Evolutionary conservation across 2,888 invertebrate species (phyloP).

Genomic region (Cantharis rufa): DNA sequence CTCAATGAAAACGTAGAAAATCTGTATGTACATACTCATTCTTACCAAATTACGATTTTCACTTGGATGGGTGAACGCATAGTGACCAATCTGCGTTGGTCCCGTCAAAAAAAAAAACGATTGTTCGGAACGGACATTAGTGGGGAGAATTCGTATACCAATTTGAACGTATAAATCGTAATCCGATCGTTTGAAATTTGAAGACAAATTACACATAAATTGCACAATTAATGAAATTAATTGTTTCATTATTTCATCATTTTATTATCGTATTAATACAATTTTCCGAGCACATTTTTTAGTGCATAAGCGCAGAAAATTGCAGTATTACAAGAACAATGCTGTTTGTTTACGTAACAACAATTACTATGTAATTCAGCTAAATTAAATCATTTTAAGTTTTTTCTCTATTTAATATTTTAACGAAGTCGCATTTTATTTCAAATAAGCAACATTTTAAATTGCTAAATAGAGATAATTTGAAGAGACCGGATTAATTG

Average conservation of each 20-base stretch:
- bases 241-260: background rate
- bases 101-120: too few relatives aligned
- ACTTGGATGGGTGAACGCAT: too few relatives aligned
- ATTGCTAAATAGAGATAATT: background rate
- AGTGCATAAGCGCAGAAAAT: background rate
- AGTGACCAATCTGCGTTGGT: too few relatives aligned
- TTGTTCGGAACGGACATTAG: too few relatives aligned
- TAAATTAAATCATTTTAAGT: background rate
- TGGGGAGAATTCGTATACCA: too few relatives aligned
- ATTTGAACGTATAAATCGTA: too few relatives aligned
- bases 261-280: background rate
- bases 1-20: background rate
- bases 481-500: background rate
- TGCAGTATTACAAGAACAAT: background rate
- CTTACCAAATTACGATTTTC: too few relatives aligned
- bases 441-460: background rate
- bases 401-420: background rate
- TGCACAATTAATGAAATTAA: background rate
- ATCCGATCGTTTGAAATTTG: too few relatives aligned
- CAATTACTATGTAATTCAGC: background rate
- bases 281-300: background rate
- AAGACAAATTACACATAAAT: too few relatives aligned
- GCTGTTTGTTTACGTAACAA: background rate
- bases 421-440: background rate
- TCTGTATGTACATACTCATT: background rate